A percentile compares a stretch with the other conserved stretches of the same genome.
These are phyloP conservation scores for Enteromius afrohamiltoni DNA, from an alignment of 2,797 vertebrate species.

Conservation along the genomic window DNA sequence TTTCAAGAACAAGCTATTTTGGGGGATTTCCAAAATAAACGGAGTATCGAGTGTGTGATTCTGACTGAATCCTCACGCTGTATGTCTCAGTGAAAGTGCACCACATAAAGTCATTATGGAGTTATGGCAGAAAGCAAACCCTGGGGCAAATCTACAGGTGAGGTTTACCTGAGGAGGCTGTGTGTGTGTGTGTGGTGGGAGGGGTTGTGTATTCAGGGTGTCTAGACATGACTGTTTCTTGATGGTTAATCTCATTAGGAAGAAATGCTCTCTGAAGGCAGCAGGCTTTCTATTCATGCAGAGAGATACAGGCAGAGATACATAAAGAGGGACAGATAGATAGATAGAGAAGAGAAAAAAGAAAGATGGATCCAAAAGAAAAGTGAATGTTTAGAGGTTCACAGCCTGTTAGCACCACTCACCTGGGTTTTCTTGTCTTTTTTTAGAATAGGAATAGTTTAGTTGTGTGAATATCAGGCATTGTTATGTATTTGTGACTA, in stretches of 20 bases:
- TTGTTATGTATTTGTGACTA: constrained; percentile 45
- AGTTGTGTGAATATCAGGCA: constrained; percentile 5
- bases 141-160: constrained; percentile 68
- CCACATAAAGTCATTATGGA: constrained; percentile 75
- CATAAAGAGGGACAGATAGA: constrained; percentile 19
- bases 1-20: neutral
- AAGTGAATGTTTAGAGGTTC: constrained; percentile 68
- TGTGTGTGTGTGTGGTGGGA: constrained; percentile 6
- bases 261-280: constrained; percentile 73
- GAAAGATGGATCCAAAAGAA: neutral
- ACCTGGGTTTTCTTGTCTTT: constrained; percentile 43
- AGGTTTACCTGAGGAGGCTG: constrained; percentile 67
- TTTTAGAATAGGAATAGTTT: constrained; percentile 23
- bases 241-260: constrained; percentile 83
- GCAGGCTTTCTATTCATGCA: constrained; percentile 71
- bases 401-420: constrained; percentile 77
- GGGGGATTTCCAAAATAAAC: neutral
- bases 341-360: neutral
- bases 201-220: constrained; percentile 79
- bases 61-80: neutral
- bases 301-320: constrained; percentile 58
- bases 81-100: constrained; percentile 52
- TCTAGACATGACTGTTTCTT: constrained; percentile 78
- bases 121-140: constrained; percentile 62
- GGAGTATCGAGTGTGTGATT: neutral